Percentiles rank a stretch among this genome's conserved stretches.
phyloP scores from a whole-genome alignment of 2,888 invertebrate species.

The Troides oblongomaculatus region DNA sequence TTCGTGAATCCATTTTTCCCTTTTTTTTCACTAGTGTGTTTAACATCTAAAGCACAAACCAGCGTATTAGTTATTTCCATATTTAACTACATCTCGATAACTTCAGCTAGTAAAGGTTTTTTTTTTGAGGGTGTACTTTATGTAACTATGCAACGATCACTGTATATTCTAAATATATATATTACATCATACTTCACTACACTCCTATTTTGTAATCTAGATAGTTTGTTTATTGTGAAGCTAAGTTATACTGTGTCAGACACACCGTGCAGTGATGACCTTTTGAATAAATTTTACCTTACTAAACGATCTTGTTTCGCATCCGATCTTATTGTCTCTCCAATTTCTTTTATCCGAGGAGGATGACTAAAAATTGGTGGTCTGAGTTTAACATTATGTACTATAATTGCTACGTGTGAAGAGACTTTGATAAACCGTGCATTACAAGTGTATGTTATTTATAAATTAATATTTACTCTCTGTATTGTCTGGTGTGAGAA shows the following conservation, averaged over 20 bases:
- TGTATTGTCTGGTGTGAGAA: slow-evolving; percentile 74
- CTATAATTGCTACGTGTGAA: slow-evolving; percentile 49
- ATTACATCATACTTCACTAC: background rate
- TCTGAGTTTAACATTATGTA: slow-evolving; percentile 65
- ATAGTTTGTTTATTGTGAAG: slow-evolving; percentile 6
- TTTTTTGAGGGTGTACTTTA: background rate
- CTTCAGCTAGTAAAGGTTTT: background rate
- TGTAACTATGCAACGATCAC: background rate
- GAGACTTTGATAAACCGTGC: slow-evolving; percentile 31
- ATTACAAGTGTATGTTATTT: slow-evolving; percentile 12
- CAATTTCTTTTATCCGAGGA: slow-evolving; percentile 75
- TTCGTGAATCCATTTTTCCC: background rate
- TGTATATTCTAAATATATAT: background rate
- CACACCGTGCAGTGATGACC: slow-evolving; percentile 62
- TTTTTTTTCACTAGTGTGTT: background rate
- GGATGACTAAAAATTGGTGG: slow-evolving; percentile 74
- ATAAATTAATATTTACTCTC: slow-evolving; percentile 61
- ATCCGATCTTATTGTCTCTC: slow-evolving; percentile 77
- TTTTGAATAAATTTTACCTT: slow-evolving; percentile 67
- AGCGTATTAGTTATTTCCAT: background rate
- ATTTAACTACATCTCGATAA: background rate
- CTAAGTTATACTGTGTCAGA: slow-evolving; percentile 41
- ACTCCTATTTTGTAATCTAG: background rate
- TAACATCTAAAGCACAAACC: background rate
- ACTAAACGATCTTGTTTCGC: slow-evolving; percentile 73